Evolutionary conservation across 2,888 invertebrate genomes (phyloP).

Genomic region (Antitype chi): DNA sequence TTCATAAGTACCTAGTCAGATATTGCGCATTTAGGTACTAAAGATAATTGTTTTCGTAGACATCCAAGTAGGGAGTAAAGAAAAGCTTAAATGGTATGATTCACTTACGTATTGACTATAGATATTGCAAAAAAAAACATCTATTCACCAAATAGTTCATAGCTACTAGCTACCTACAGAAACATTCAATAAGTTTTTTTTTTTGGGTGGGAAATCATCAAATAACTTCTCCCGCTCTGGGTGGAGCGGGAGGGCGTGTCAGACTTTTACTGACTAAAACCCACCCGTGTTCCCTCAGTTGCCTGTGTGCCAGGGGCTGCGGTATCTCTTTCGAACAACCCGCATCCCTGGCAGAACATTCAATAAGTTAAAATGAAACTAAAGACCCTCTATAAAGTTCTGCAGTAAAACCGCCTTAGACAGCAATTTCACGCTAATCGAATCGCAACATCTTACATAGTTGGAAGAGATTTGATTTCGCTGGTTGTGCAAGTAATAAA

Average conservation of each 20-base stretch:
- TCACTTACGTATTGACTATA: not conserved
- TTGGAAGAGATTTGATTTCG: conserved; percentile 41
- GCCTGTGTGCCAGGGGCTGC: too few species aligned
- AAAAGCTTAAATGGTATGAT: not conserved
- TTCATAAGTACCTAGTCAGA: not conserved
- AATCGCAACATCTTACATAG: conserved; percentile 18
- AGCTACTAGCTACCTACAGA: too few species aligned
- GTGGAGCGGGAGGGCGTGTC: too few species aligned
- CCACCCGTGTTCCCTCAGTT: too few species aligned
- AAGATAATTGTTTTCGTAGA: conserved; percentile 7
- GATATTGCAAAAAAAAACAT: not conserved
- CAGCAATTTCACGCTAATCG: conserved; percentile 29
- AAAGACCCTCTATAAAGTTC: conserved; percentile 16
- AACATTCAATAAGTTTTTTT: not conserved
- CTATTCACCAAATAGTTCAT: not conserved
- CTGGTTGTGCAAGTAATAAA: conserved; percentile 33
- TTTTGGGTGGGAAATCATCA: too few species aligned
- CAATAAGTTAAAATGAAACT: conserved; percentile 21
- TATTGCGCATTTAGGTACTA: conserved; percentile 2
- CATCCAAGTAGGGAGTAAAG: not conserved
- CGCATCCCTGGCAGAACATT: not conserved
- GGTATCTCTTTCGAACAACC: too few species aligned
- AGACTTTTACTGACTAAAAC: too few species aligned
- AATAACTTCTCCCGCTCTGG: too few species aligned
- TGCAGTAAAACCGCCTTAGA: conserved; percentile 6